phyloP scores from a whole-genome alignment of 2,888 invertebrate genomes.

The Stictocephala bisonia region DNA sequence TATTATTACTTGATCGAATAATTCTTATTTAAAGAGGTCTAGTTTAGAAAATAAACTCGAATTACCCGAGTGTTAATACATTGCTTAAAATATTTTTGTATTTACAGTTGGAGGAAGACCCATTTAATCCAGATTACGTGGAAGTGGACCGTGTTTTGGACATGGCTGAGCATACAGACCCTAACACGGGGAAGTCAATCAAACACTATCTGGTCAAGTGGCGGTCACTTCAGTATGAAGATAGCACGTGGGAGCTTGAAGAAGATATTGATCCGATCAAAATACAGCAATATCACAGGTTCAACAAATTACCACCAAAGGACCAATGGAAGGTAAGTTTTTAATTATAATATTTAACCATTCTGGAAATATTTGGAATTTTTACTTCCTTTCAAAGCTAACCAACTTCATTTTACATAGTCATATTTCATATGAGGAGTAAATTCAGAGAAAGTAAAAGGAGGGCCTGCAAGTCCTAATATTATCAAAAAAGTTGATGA shows the following conservation, averaged over 20 bases:
- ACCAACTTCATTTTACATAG: too few relatives aligned
- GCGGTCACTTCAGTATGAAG: slow-evolving; percentile 97
- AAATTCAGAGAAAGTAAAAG: too few relatives aligned
- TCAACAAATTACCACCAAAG: slow-evolving; percentile 85
- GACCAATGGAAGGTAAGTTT: slow-evolving; percentile 81
- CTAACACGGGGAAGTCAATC: slow-evolving; percentile 80
- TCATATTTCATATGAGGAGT: too few relatives aligned
- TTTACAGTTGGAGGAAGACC: slow-evolving; percentile 85
- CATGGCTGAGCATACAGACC: slow-evolving; percentile 88
- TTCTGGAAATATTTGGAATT: too few relatives aligned
- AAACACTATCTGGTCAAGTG: slow-evolving; percentile 98
- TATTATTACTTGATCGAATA: too few relatives aligned
- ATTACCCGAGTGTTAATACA: too few relatives aligned
- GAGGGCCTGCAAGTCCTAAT: too few relatives aligned
- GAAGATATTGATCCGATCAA: slow-evolving; percentile 96
- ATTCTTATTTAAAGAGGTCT: too few relatives aligned
- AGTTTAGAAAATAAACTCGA: too few relatives aligned
- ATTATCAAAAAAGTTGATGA: too few relatives aligned
- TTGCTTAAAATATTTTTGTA: too few relatives aligned
- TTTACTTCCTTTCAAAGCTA: too few relatives aligned
- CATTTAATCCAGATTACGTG: slow-evolving; percentile 98
- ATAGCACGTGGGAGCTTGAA: slow-evolving; percentile 98
- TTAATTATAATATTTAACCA: background rate
- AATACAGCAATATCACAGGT: slow-evolving; percentile 87
- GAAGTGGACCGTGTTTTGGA: slow-evolving; percentile 98